These are phyloP conservation scores for Argyresthia goedartella DNA, from an alignment of 2,888 invertebrate genomes.

Conservation along the genomic window DNA sequence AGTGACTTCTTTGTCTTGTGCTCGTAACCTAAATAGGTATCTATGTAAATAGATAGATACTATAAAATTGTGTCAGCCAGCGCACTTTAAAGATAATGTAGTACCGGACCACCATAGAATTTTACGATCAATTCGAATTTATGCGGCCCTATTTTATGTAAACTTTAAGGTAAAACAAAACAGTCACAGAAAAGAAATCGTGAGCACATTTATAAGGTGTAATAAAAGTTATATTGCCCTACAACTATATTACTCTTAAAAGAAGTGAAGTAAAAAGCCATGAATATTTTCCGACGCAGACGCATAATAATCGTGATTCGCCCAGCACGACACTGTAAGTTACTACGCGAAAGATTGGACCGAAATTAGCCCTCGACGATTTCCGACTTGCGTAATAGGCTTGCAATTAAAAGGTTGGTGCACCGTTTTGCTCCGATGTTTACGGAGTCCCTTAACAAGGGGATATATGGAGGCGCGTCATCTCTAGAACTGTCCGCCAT, in stretches of 20 bases:
- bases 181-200: constrained; percentile 20
- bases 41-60: too few species aligned
- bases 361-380: constrained; percentile 35
- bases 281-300: constrained; percentile 31
- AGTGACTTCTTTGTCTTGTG: too few species aligned
- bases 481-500: constrained; percentile 28
- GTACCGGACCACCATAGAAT: constrained; percentile 5
- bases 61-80: neutral
- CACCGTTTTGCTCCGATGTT: constrained; percentile 8
- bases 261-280: constrained; percentile 16
- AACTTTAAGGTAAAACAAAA: constrained; percentile 8
- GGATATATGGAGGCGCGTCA: constrained; percentile 34
- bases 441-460: constrained; percentile 4
- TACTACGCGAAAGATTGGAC: constrained; percentile 47
- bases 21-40: too few species aligned
- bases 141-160: constrained; percentile 4
- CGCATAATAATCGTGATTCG: constrained; percentile 49
- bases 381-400: constrained; percentile 20
- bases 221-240: constrained; percentile 28
- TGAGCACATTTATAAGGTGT: constrained; percentile 26
- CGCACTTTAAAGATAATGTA: neutral
- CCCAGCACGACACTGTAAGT: constrained; percentile 52
- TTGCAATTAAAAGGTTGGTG: constrained; percentile 31
- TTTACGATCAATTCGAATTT: constrained; percentile 5
- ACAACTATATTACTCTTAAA: constrained; percentile 16